Evolutionary conservation across 2,888 invertebrate genomes (phyloP).

Genomic region (Monochamus alternatus): DNA sequence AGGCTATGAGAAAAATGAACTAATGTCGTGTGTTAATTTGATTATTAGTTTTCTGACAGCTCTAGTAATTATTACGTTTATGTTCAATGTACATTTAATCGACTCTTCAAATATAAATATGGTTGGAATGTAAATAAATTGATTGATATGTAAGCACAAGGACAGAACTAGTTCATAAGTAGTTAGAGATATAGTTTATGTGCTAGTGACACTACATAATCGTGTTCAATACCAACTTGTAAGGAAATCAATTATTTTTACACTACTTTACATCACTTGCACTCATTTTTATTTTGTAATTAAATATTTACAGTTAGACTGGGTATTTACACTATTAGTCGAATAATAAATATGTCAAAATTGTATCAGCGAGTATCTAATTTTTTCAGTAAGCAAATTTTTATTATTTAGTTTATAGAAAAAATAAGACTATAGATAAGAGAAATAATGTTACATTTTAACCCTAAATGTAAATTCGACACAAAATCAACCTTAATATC

Average conservation of each 20-base stretch:
- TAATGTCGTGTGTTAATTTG: slow-evolving; percentile 38
- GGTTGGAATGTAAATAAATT: slow-evolving; percentile 16
- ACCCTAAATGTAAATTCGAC: no score
- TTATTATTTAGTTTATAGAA: no score
- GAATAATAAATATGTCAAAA: no score
- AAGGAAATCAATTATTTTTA: background rate
- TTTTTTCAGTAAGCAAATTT: no score
- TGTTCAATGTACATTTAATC: slow-evolving; percentile 43
- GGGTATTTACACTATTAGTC: no score
- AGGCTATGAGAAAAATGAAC: slow-evolving; percentile 8
- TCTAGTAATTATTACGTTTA: slow-evolving; percentile 53
- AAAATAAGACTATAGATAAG: no score
- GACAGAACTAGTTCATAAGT: background rate
- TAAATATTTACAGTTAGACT: no score
- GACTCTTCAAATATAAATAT: slow-evolving; percentile 13
- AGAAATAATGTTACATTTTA: no score
- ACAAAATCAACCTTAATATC: no score
- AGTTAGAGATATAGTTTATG: background rate
- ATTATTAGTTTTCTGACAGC: slow-evolving; percentile 55
- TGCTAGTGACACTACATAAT: background rate
- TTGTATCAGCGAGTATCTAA: no score
- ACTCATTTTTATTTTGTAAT: no score
- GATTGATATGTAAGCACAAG: slow-evolving; percentile 38
- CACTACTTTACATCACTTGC: no score
- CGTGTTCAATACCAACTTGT: background rate